Evolutionary conservation across 2,888 invertebrate genomes (phyloP).

Genomic region (Epiblema foenella): DNA sequence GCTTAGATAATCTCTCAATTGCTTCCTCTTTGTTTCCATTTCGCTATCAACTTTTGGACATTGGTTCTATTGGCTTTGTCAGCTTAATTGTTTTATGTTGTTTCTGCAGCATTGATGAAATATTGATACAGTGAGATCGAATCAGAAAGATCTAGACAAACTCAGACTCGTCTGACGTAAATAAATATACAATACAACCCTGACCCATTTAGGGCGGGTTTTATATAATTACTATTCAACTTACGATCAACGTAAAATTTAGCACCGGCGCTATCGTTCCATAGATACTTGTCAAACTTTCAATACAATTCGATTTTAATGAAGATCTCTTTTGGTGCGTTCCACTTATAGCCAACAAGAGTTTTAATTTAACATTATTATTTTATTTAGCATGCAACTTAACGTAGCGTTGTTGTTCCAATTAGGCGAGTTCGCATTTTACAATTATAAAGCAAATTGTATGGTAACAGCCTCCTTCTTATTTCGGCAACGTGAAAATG

Average conservation of each 20-base stretch:
- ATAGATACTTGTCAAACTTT: too few species aligned
- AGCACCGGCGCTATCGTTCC: too few species aligned
- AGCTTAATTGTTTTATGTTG: background rate
- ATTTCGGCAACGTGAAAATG: slow-evolving; percentile 11
- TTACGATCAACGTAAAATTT: too few species aligned
- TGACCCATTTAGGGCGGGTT: too few species aligned
- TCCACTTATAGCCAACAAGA: background rate
- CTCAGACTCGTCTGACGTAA: too few species aligned
- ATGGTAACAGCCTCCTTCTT: background rate
- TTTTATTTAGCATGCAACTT: background rate
- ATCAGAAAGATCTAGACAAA: background rate
- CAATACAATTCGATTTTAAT: too few species aligned
- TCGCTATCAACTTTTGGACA: background rate
- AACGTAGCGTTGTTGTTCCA: background rate
- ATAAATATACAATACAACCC: too few species aligned
- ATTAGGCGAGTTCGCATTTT: background rate
- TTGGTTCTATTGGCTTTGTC: background rate
- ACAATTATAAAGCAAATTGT: background rate
- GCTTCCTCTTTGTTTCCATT: background rate
- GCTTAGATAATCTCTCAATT: slow-evolving; percentile 2
- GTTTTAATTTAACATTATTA: background rate
- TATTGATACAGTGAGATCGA: background rate
- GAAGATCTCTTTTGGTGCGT: too few species aligned
- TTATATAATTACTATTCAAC: too few species aligned
- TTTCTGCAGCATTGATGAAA: background rate